Evolutionary conservation across 2,888 invertebrate genomes (phyloP), one percentile per base, ranked within the genome.

Genomic region (Eueremaeus valkanovi): DNA sequence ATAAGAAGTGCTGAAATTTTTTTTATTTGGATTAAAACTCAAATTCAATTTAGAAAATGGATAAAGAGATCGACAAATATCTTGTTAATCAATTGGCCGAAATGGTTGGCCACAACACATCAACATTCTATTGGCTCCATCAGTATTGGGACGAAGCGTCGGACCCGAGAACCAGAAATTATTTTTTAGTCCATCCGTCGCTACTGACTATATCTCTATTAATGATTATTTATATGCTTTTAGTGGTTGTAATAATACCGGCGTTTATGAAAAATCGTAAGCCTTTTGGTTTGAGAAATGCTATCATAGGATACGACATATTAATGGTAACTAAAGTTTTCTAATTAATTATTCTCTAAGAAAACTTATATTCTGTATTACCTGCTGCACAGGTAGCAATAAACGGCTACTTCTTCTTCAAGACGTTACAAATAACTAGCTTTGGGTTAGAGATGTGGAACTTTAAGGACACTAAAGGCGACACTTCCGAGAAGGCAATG

Each of bases 381-480:
- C 21, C 36, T 2, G n/a, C 18, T 36, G 27, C n/a, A 40, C 33
- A 24, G 74, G 74, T 74, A 13, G 75, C 45, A n/a, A 58, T 75
- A 29, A 75, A 75, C 68, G 42, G 45, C n/a, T 75, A 66, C 68
- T 75, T 75, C 45, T 75, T 75, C 16, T 24, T 49, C 16, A 70
- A 70, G 18, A 36, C 40, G 0, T 21, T 75, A 9, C 75, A 75
- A 70, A 45, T 75, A 11, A 45, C 21, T 21, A 36, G 49, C 8
- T 75, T 45, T 21, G 75, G 75, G 24, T 31, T 51, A 13, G 70
- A 75, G 36, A 45, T 63, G 75, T 75, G 66, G 68, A 75, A 66
- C 29, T 75, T 63, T 11, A n/a, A 49, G n/a, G 49, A 75, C 36
- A 75, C 75, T 49, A 31, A n/a, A 29, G 42, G 27, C 18, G 75